A percentile compares a stretch with the other conserved stretches of the same genome.
Conservation (phyloP, 2,113 vertebrate genomes). For the Xenus cinereus region DNA sequence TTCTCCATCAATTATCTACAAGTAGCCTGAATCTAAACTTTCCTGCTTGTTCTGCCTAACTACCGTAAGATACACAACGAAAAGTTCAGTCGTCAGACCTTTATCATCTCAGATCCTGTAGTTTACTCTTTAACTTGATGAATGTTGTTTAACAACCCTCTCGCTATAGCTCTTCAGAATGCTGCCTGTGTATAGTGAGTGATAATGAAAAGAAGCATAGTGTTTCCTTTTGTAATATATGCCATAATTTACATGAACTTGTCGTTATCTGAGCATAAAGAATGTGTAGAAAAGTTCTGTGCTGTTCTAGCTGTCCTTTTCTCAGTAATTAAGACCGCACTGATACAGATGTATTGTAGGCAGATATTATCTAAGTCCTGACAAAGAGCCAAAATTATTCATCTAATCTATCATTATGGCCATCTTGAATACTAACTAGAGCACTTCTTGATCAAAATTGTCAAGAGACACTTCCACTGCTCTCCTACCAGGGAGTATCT, state of each 20-base stretch:
- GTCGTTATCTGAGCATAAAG: conserved; percentile 12
- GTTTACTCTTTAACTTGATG: neutral
- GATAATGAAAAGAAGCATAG: neutral
- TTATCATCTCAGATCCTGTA: neutral
- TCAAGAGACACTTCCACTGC: conserved; percentile 59
- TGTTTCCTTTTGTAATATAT: neutral
- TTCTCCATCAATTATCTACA: neutral
- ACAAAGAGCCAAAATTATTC: conserved; percentile 72
- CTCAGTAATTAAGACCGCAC: conserved; percentile 51
- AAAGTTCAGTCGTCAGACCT: neutral
- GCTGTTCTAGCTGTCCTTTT: conserved; percentile 30
- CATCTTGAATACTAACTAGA: conserved; percentile 65
- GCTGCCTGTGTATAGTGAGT: neutral
- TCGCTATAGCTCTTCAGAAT: neutral
- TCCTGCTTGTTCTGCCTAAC: neutral
- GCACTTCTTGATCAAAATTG: conserved; percentile 66
- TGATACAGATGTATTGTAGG: conserved; percentile 54
- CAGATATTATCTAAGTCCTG: conserved; percentile 51
- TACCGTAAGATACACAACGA: accelerated
- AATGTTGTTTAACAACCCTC: neutral
- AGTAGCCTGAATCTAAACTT: neutral
- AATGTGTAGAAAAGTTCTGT: neutral
- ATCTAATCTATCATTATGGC: conserved; percentile 56
- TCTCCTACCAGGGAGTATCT: conserved; percentile 25
- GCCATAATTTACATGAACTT: neutral